A percentile compares a stretch with the other conserved stretches of the same genome.
Evolutionary conservation across 1,140 invertebrate species (phyloP).

Genomic region (Nymphalis io): DNA sequence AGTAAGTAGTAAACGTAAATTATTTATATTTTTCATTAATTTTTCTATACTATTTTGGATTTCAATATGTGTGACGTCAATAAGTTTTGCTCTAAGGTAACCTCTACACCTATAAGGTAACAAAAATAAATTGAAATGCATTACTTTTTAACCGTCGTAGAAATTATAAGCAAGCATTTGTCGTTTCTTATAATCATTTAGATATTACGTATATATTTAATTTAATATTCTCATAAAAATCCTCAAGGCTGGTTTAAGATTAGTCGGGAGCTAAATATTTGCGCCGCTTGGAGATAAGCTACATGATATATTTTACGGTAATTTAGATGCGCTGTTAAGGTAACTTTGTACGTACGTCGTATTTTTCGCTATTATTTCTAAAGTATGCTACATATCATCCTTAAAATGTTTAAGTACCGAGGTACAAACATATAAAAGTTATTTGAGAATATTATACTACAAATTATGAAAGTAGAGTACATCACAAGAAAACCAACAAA

Average conservation of each 20-base stretch:
- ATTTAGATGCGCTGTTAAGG: constrained; percentile 34
- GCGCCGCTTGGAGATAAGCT: constrained; percentile 34
- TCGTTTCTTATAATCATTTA: not conserved
- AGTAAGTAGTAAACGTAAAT: too few relatives aligned
- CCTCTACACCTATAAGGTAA: too few relatives aligned
- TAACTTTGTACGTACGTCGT: constrained; percentile 18
- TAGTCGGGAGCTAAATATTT: constrained; percentile 38
- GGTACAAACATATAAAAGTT: not conserved
- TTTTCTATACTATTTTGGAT: too few relatives aligned
- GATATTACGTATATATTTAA: not conserved
- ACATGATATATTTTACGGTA: constrained; percentile 38
- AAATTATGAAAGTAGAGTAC: not conserved
- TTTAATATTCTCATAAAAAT: constrained; percentile 4
- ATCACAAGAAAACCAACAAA: not conserved
- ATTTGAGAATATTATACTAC: not conserved
- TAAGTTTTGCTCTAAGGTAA: too few relatives aligned
- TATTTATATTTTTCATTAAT: too few relatives aligned
- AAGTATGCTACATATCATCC: constrained; percentile 6
- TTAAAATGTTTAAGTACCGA: constrained; percentile 11
- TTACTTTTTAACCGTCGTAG: too few relatives aligned
- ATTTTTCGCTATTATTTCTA: constrained; percentile 10
- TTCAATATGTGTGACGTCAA: too few relatives aligned
- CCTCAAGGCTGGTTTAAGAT: constrained; percentile 13
- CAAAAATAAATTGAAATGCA: too few relatives aligned
- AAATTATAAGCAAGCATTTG: too few relatives aligned